Evolutionary conservation across 1,140 invertebrate genomes (phyloP), one percentile per base, ranked within the genome.

Genomic region (Geopemphigus sp.): DNA sequence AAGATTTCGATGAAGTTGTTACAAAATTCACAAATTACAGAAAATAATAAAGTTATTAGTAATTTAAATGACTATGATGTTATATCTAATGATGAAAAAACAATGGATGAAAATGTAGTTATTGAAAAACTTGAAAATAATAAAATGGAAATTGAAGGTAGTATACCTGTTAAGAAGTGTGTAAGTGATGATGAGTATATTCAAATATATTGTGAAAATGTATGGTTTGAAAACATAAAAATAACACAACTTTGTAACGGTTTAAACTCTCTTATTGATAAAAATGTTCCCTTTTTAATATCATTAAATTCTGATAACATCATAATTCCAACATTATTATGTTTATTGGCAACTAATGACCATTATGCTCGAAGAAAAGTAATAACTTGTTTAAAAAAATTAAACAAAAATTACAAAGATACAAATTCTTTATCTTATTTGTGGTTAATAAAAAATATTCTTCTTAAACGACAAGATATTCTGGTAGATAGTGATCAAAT

Each of bases 191-290:
- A 78, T 50, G 74, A 78, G n/a, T 57, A 57, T 29, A 50, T 78
- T 50, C 22, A 19, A 78, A 56, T 50, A 4, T 78, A 78, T 19
- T 78, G 74, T 78, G 74, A 78, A 50, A 78, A 5, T 61, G 32
- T 78, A 61, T 78, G 74, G 74, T 4, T 45, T 78, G 74, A 45
- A 61, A 61, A 78, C 4, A 78, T 78, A 26, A 78, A 78, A 0
- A 47, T 78, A 19, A 47, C 54, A 19, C 74, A 78, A 47, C 8
- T 78, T 47, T 78, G 22, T 47, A 45, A 78, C 12, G 19, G 14
- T 61, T 15, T 78, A 26, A 45, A 63, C 4, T 45, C 39, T 3
- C 3, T 78, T 15, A 78, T 78, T 5, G 26, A 24, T 17, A 78
- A 63, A 45, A 78, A 61, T 78, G 57, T 24, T 61, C 19, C 14